Percentiles rank a stretch among this genome's conserved stretches.
phyloP scores from a whole-genome alignment of 2,797 vertebrate genomes.

The Hoplostethus mediterraneus region DNA sequence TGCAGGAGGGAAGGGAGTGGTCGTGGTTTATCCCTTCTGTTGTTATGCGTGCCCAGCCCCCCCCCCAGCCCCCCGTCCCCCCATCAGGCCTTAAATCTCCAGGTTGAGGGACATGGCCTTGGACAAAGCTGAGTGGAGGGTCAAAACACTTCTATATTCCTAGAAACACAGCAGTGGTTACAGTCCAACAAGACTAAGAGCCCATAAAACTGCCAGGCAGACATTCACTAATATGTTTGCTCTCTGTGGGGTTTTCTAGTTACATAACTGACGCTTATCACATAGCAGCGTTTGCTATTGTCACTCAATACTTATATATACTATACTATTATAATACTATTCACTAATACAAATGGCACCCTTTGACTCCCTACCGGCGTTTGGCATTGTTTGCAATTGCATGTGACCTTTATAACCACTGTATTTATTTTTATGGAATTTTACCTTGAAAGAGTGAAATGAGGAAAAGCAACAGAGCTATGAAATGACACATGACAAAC shows the following conservation, averaged over 20 bases:
- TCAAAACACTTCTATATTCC: conserved; percentile 39
- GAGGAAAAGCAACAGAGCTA: not conserved
- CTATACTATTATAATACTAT: no score
- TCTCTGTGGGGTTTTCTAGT: conserved; percentile 42
- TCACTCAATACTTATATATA: conserved; percentile 37
- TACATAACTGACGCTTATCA: conserved; percentile 60
- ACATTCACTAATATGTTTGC: conserved; percentile 45
- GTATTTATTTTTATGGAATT: conserved; percentile 5
- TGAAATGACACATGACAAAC: conserved; percentile 16
- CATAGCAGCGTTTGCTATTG: conserved; percentile 14
- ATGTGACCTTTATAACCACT: not conserved
- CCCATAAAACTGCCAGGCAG: conserved; percentile 57
- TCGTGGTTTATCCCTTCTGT: conserved; percentile 40
- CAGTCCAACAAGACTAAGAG: conserved; percentile 26
- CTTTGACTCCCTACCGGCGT: conserved; percentile 45
- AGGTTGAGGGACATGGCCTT: conserved; percentile 47
- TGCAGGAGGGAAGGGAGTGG: conserved; percentile 19
- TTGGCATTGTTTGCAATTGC: conserved; percentile 14
- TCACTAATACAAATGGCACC: conserved; percentile 40
- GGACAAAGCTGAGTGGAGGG: conserved; percentile 47
- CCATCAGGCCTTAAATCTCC: conserved; percentile 31
- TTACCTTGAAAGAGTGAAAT: not conserved
- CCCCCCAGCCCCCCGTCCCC: conserved; percentile 7
- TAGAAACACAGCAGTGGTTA: not conserved
- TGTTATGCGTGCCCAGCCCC: conserved; percentile 50